These are phyloP conservation scores for Daboia siamensis DNA, from an alignment of 2,113 vertebrate species.

Conservation along the genomic window DNA sequence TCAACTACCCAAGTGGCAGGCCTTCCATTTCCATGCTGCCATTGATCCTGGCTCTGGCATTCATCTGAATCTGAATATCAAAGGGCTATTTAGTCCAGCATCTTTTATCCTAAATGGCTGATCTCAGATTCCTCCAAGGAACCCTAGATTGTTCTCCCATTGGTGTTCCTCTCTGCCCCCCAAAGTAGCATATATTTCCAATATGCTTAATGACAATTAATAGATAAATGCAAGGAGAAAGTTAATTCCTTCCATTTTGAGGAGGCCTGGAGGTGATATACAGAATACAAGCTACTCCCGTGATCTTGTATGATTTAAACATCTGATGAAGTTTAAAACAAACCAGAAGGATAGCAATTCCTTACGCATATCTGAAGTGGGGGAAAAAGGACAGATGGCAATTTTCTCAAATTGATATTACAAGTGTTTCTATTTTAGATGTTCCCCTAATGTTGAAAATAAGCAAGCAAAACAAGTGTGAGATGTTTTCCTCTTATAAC, in stretches of 20 bases:
- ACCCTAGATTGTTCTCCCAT: background rate
- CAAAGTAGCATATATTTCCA: background rate
- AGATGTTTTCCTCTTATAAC: background rate
- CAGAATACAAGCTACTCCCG: background rate
- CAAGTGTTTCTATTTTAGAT: slow-evolving; percentile 5
- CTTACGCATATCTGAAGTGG: background rate
- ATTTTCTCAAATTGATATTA: background rate
- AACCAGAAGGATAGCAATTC: background rate
- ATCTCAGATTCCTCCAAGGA: background rate
- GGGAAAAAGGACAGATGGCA: background rate
- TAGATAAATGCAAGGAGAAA: background rate
- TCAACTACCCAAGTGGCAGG: background rate
- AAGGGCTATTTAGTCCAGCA: background rate
- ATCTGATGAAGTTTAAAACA: background rate
- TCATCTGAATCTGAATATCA: background rate
- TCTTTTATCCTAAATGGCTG: background rate
- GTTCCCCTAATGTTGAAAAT: background rate
- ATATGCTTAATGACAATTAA: background rate
- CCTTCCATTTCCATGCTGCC: background rate
- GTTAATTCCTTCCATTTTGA: background rate
- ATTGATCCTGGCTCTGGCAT: background rate
- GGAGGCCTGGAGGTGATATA: background rate
- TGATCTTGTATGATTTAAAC: background rate
- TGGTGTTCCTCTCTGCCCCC: background rate
- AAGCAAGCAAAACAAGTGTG: background rate